Base-by-base conservation (phyloP, 1,140 invertebrate species). In the Psix sp. region DNA sequence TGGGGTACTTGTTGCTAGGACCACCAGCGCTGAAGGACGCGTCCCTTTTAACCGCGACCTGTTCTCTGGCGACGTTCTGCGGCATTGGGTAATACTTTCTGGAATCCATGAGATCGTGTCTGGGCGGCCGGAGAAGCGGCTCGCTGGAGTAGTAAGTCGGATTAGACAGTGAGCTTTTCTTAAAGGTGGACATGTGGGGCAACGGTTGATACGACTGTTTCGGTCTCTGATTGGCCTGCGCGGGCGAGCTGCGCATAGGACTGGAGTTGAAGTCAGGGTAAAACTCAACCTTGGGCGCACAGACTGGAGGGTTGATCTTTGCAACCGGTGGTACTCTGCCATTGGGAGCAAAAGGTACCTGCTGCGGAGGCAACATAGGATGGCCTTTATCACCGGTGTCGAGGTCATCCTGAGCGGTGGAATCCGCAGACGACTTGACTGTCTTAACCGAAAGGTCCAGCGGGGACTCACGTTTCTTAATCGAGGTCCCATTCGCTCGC, bases 391-490 rank as follows among this genome's bases (percentile, higher is more conserved):
- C 43, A 14, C 76, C 0, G 56, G 56, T 33, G 5, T 91, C 88
- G 2, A 84, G 77, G 42, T 93, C 92, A 75, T 94, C 92, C 77
- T 92, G 90, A 0, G 92, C 91, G 0, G 94, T 95, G 0, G 94
- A 95, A 82, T 95, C 94, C 0, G 94, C 94, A 0, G 93, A 92
- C 26, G 94, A 94, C 76, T 94, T 91, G 0, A 95, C 91, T 0
- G 94, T 95, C 80, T 95, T 95, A 24, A 95, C 93, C 0, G 94
- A 95, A 9, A 95, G 86, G 84, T 96, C 94, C 36, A 96, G 80
- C 0, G 94, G 94, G 0, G 93, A 94, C 79, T 94, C 92, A 24
- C 91, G 88, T 81, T 91, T 93, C 43, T 83, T 82, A 0, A 81
- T 51, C n/a, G 73, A 56, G 14, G 71, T 39, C 0, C 78, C 78